phyloP scores from a whole-genome alignment of 2,113 vertebrate genomes.

The Sylvia atricapilla region DNA sequence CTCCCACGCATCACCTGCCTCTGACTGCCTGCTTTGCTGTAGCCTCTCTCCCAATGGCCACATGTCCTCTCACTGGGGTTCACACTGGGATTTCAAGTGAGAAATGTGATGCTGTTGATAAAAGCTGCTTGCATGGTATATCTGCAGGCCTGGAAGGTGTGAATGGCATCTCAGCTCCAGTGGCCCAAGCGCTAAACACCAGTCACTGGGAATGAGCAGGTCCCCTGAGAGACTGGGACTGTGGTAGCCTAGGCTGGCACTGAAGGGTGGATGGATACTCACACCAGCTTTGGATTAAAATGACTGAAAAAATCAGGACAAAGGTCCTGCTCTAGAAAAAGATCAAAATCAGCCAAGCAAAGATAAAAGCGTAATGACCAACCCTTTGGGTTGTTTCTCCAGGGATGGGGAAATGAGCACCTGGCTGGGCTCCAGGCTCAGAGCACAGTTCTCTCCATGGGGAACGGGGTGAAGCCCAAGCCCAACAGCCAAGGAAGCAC shows the following conservation, averaged over 20 bases:
- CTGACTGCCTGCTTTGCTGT: not conserved
- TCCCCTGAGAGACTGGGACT: not conserved
- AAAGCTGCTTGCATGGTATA: not conserved
- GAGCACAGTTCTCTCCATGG: not conserved
- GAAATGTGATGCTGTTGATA: not conserved
- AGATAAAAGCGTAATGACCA: not conserved
- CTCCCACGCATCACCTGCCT: not conserved
- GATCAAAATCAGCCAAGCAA: not conserved
- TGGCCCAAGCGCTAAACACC: not conserved
- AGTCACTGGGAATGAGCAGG: not conserved
- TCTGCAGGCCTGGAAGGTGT: not conserved
- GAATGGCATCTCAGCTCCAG: not conserved
- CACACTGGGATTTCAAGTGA: not conserved
- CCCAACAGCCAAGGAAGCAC: not conserved
- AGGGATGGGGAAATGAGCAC: not conserved
- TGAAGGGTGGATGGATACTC: not conserved
- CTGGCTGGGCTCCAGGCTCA: not conserved
- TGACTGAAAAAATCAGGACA: not conserved
- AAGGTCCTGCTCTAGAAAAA: not conserved
- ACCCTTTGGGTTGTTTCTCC: not conserved
- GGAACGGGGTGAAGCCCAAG: not conserved
- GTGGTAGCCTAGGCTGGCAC: not conserved
- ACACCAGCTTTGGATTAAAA: not conserved
- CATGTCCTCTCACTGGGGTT: not conserved
- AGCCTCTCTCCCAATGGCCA: not conserved